phyloP scores from a whole-genome alignment of 1,140 invertebrate genomes.

The Sinonovacula constricta region DNA sequence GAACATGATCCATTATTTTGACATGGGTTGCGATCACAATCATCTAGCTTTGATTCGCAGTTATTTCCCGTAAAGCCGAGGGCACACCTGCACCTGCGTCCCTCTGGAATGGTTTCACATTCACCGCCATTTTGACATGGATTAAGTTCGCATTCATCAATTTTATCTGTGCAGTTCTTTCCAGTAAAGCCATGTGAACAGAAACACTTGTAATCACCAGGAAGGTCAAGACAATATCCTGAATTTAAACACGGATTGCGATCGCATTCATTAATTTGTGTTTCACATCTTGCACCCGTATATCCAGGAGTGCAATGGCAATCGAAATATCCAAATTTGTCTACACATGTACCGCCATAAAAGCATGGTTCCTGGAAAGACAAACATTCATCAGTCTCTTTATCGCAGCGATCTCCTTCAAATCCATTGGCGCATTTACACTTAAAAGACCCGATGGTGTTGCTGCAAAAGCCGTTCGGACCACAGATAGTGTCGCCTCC shows the following conservation, averaged over 20 bases:
- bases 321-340: constrained; percentile 21
- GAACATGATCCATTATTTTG: constrained; percentile 56
- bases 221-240: constrained; percentile 84
- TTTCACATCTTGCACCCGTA: constrained; percentile 90
- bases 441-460: constrained; percentile 5
- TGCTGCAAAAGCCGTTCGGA: constrained; percentile 10
- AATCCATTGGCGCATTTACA: constrained; percentile 7
- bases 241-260: constrained; percentile 87
- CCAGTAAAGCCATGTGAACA: constrained; percentile 94
- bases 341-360: constrained; percentile 89
- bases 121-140: constrained; percentile 68
- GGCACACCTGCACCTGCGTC: too few species aligned
- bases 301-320: constrained; percentile 89
- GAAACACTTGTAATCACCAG: constrained; percentile 88
- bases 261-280: constrained; percentile 94
- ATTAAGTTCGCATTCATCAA: constrained; percentile 61
- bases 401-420: too few species aligned
- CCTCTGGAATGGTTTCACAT: constrained; percentile 57
- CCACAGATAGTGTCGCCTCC: constrained; percentile 1
- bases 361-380: too few species aligned
- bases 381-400: too few species aligned
- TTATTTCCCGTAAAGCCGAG: too few species aligned
- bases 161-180: constrained; percentile 76
- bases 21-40: too few species aligned
- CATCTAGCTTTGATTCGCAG: too few species aligned